A percentile compares a stretch with the other conserved stretches of the same genome.
These are phyloP conservation scores for Falco punctatus DNA, from an alignment of 2,113 vertebrate species.

Conservation along the genomic window DNA sequence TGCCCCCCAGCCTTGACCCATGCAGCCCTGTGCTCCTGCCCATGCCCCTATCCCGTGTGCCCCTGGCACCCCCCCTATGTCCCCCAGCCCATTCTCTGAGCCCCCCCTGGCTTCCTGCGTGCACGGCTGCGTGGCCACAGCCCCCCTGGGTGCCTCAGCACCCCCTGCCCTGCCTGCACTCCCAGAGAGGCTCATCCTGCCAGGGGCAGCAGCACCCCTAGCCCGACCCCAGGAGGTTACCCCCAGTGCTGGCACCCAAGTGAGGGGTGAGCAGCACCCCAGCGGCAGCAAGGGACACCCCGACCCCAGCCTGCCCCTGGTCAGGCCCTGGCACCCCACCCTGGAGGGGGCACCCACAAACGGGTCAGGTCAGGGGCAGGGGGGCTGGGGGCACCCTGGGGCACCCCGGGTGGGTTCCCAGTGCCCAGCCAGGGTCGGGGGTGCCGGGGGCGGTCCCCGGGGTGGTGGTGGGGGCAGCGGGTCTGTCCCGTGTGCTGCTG, in stretches of 20 bases:
- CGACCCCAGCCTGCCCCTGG: too few relatives aligned
- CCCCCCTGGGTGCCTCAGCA: not conserved
- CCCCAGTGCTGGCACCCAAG: too few relatives aligned
- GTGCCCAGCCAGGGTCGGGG: not conserved
- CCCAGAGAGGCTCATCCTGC: not conserved
- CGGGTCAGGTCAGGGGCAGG: not conserved
- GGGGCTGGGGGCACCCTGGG: not conserved
- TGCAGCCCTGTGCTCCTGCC: not conserved
- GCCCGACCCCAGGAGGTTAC: not conserved
- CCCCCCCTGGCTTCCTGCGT: not conserved
- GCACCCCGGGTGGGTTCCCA: conserved; percentile 40
- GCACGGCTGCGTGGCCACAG: not conserved
- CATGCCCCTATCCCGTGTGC: too few relatives aligned
- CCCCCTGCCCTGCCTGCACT: not conserved
- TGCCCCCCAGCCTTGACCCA: not conserved
- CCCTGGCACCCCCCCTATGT: not conserved
- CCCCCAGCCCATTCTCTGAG: not conserved
- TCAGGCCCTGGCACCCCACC: not conserved
- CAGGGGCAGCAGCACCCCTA: not conserved
- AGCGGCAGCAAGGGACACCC: not conserved
- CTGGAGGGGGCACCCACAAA: not conserved
- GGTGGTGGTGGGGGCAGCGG: not conserved
- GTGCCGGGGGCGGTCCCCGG: too few relatives aligned
- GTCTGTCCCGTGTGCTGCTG: not conserved
- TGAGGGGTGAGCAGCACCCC: not conserved